Evolutionary conservation across 2,888 invertebrate species (phyloP), one percentile per base, ranked within the genome.

Genomic region (Colletes collaris): DNA sequence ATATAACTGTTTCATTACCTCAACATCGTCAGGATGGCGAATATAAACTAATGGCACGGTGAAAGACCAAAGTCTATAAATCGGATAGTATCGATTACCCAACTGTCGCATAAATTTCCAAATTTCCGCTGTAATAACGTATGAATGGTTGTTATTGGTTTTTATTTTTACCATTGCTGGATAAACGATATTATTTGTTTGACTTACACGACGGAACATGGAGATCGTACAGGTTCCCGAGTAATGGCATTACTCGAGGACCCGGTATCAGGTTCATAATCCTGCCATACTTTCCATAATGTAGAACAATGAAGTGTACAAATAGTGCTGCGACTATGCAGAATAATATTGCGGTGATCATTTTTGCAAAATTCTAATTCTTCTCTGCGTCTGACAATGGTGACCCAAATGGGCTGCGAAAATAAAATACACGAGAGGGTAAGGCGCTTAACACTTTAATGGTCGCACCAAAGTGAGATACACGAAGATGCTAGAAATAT

Each of bases 201-300:
- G 19, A 46, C 16, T 67, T 84, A 86, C 89, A 75, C 81, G 60
- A 60, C 8, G 85, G 27, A 55, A 73, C 59, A 19, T 83, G 65
- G 2, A 83, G 65, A 8, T 10, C 56, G 0, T 65, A 35, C 60
- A 85, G 0, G 76, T 89, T 88, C 2, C 90, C 90, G 10, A 90
- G 1, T 0, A 90, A 0, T 4, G 89, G 90, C 4, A 78, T 6
- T 7, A 67, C 59, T 1, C 55, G 69, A 11, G 91, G 90, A 13
- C 93, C 93, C 0, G 93, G 93, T 73, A 94, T 89, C 83, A 82
- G 89, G 53, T 88, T 81, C 0, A 93, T 77, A 0, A 90, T 63
- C 65, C 87, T 82, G 1, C 87, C 89, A 13, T 27, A 44, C 76
- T 82, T 82, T 19, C 89, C 90, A 93, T 86, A 78, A 50, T 82